Evolutionary conservation across 1,140 invertebrate genomes (phyloP), one percentile per base, ranked within the genome.

Genomic region (Steinernema feltiae): DNA sequence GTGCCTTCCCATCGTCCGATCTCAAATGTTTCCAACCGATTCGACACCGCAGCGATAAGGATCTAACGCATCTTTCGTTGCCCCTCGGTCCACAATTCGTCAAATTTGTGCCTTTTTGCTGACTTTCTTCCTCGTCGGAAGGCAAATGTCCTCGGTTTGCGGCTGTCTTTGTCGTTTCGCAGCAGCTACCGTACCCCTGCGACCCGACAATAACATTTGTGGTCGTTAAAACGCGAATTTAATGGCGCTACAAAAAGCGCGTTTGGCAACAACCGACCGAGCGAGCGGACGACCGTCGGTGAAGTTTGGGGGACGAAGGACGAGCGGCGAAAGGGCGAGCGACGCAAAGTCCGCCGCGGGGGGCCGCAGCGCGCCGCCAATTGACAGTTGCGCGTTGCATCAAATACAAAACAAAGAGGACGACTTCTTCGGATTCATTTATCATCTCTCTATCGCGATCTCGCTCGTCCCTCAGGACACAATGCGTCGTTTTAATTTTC

Each of bases 201-300:
- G 12, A 27, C 53, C 15, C 53, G 53, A 63, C 53, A 27, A 63
- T 63, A 63, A 63, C 53, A 63, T 63, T 63, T 63, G 53, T 21
- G 53, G 53, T 63, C 53, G 53, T 63, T 63, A 63, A 63, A 63
- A 63, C 53, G 53, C 53, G 53, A 63, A 63, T 63, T 63, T 63
- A 63, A 63, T 63, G 15, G 53, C 24, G 53, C 53, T 63, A 63
- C 53, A 63, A 63, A 63, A 63, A 63, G 53, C 53, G 24, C 53
- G 53, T 63, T 41, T 63, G 53, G 53, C 53, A 63, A 63, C 53
- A 63, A 27, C 53, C 7, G 12, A 3, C 53, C 53, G 53, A 15
- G 24, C n/a, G 53, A 3, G 53, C 53, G 53, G 53, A 15, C 7
- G 53, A 18, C 35, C 35, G 35, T 18, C 35, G 35, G 35, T 7